Evolutionary conservation across 1,140 invertebrate species (phyloP), one percentile per base, ranked within the genome.

Genomic region (Nixonia krombeini): DNA sequence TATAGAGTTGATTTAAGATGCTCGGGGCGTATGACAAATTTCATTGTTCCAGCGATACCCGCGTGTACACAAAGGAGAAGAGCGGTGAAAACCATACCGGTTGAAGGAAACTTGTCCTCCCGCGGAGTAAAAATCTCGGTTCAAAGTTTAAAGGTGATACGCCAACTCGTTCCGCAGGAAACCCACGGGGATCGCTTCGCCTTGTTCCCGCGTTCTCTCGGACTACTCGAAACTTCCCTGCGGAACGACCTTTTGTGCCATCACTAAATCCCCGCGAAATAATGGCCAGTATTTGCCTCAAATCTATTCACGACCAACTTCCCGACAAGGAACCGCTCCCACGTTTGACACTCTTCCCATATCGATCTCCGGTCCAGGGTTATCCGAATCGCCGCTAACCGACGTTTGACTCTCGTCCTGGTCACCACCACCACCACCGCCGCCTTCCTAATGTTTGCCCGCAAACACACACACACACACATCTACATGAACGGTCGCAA

Each of bases 91-190:
- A 49, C 47, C n/a, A n/a, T n/a, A n/a, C n/a, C n/a, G n/a, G n/a
- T n/a, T n/a, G n/a, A n/a, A n/a, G n/a, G n/a, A n/a, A n/a, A n/a
- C n/a, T n/a, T n/a, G n/a, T 62, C 35, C 29, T 35, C 12, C 35
- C 38, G 58, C 18, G 18, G 35, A 62, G 50, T 47, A 62, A 62
- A 62, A 62, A 55, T 62, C 58, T 53, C 50, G 31, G 58, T 42
- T 31, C 28, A 28, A 53, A 53, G 58, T 62, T 62, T 62, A 62
- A 55, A 62, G 58, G 44, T 55, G 50, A 62, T 50, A 44, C 50
- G 15, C 47, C 17, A 15, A 49, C 37, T 53, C 49, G 41, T 47
- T 50, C 17, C 12, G 18, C n/a, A 21, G 29, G 23, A 58, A 50
- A 58, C 40, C 46, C 56, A 31, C 40, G 15, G 56, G 41, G 47